These are phyloP conservation scores for Hucho hucho DNA, from an alignment of 2,113 vertebrate genomes.

Conservation along the genomic window DNA sequence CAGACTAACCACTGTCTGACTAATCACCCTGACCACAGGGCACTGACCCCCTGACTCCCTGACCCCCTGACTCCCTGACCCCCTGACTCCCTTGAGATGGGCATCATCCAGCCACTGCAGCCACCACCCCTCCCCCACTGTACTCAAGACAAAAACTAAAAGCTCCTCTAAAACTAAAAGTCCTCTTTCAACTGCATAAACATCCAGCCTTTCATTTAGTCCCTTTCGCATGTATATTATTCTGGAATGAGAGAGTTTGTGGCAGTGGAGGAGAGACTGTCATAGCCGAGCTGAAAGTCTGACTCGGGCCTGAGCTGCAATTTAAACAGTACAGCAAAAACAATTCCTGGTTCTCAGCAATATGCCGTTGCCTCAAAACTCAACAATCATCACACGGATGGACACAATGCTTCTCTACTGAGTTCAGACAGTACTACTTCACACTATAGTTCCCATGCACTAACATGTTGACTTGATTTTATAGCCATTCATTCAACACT, in stretches of 20 bases:
- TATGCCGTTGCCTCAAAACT: neutral
- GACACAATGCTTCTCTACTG: no score
- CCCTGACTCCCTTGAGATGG: constrained; percentile 50
- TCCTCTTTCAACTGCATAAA: neutral
- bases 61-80: no score
- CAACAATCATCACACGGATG: no score
- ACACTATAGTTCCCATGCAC: no score
- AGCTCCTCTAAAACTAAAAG: no score
- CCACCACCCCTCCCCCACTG: constrained; percentile 27
- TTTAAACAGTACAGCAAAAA: neutral
- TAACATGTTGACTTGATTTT: neutral
- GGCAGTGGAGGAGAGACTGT: neutral
- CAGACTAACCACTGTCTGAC: constrained; percentile 61
- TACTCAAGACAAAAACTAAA: neutral
- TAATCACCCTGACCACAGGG: constrained; percentile 58
- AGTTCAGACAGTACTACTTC: no score
- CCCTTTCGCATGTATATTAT: no score
- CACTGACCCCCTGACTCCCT: constrained; percentile 49
- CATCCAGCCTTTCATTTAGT: no score
- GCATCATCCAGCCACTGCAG: constrained; percentile 32
- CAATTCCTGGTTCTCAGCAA: neutral
- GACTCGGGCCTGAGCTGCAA: constrained; percentile 12
- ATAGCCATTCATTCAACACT: constrained; percentile 21
- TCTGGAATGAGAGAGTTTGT: neutral
- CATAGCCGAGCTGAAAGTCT: neutral